Evolutionary conservation across 2,888 invertebrate species (phyloP).

Genomic region (Petrolisthes cinctipes): DNA sequence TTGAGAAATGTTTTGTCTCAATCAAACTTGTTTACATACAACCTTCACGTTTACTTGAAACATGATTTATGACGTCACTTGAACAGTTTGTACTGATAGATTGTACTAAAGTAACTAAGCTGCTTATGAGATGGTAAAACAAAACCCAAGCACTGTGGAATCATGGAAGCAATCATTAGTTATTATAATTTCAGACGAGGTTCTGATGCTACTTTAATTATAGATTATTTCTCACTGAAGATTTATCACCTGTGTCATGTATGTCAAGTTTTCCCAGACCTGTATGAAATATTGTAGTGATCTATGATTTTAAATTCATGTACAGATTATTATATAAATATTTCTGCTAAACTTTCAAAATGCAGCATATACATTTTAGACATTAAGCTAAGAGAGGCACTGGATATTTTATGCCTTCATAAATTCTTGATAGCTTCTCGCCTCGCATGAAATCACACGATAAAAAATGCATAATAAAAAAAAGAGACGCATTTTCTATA

Average conservation of each 20-base stretch:
- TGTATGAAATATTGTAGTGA: conserved; percentile 2
- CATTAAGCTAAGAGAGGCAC: conserved; percentile 5
- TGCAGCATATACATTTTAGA: background rate
- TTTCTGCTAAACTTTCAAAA: background rate
- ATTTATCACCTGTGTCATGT: conserved; percentile 3
- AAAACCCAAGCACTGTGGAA: too few species aligned
- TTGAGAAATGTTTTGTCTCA: background rate
- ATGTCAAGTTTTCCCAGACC: background rate
- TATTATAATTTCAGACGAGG: conserved; percentile 13
- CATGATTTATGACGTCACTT: too few species aligned
- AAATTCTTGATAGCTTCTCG: conserved; percentile 15
- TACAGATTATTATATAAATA: background rate
- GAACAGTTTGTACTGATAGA: too few species aligned
- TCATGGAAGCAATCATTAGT: background rate
- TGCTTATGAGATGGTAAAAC: too few species aligned
- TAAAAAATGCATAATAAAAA: background rate
- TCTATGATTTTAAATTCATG: conserved; percentile 5
- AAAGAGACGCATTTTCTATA: background rate
- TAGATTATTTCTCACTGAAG: background rate
- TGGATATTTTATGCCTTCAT: conserved; percentile 1
- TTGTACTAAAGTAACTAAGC: too few species aligned
- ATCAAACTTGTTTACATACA: too few species aligned
- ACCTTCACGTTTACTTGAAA: background rate
- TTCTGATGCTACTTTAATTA: conserved; percentile 5
- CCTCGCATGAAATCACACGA: background rate